phyloP scores from a whole-genome alignment of 2,797 vertebrate species.

The Cyclopterus lumpus region DNA sequence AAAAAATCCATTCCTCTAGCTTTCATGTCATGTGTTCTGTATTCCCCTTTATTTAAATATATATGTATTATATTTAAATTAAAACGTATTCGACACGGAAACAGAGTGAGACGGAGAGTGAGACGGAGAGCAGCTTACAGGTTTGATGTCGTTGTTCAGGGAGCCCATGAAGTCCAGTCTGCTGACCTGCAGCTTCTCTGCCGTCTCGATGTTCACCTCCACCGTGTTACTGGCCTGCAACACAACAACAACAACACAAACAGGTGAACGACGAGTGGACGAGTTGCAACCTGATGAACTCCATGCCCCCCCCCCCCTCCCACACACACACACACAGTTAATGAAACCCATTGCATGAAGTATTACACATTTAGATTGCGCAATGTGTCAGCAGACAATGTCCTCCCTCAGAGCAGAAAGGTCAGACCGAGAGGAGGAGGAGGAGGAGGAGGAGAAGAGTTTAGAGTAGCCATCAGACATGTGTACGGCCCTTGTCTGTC shows the following conservation, averaged over 20 bases:
- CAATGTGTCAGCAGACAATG: conserved; percentile 56
- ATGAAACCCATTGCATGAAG: conserved; percentile 41
- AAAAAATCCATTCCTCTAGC: no score
- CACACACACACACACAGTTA: background rate
- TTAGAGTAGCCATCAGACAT: conserved; percentile 71
- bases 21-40: background rate
- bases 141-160: conserved; percentile 96
- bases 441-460: conserved; percentile 15
- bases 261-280: conserved; percentile 4
- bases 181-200: conserved; percentile 89
- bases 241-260: background rate
- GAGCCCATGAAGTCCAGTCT: conserved; percentile 91
- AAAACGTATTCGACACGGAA: background rate
- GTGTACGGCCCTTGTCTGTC: conserved; percentile 80
- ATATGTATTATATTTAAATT: no score
- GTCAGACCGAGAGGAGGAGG: conserved; percentile 62
- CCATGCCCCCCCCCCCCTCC: background rate
- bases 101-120: background rate
- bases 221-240: conserved; percentile 91
- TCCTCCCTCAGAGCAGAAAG: conserved; percentile 68
- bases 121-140: conserved; percentile 81
- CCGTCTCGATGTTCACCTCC: conserved; percentile 94
- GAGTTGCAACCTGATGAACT: conserved; percentile 38
- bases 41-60: background rate
- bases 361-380: conserved; percentile 36